Evolutionary conservation across 2,113 vertebrate species (phyloP).

Genomic region (Salvelinus alpinus): DNA sequence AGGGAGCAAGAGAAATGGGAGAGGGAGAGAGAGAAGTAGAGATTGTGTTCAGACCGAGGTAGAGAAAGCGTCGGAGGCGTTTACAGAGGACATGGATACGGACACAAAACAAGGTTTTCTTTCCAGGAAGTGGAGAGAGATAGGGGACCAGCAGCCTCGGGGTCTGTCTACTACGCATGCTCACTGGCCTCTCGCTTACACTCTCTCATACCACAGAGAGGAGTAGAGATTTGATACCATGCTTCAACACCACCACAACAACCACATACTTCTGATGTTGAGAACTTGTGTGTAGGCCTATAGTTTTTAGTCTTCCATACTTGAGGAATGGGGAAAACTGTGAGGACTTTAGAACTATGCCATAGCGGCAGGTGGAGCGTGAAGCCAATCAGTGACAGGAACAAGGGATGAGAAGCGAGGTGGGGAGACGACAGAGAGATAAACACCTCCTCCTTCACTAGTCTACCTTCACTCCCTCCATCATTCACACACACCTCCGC

Average conservation of each 20-base stretch:
- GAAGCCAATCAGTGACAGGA: conserved; percentile 58
- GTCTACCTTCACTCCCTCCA: not conserved
- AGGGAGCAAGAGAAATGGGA: conserved; percentile 1
- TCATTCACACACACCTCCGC: conserved; percentile 30
- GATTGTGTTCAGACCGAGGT: not conserved
- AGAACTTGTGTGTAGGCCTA: too few relatives aligned
- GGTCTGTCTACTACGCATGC: too few relatives aligned
- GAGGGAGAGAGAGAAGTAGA: not conserved
- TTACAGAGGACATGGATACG: not conserved
- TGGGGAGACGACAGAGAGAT: conserved; percentile 34
- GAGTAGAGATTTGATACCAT: too few relatives aligned
- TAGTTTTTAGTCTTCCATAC: too few relatives aligned
- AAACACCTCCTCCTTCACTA: conserved; percentile 41
- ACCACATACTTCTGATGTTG: too few relatives aligned
- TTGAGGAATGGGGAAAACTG: too few relatives aligned
- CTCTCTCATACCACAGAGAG: too few relatives aligned
- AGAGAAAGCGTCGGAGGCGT: not conserved
- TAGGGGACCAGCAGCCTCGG: not conserved
- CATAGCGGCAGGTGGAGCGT: conserved; percentile 47
- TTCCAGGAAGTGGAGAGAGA: not conserved
- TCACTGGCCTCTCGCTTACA: too few relatives aligned
- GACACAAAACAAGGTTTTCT: not conserved
- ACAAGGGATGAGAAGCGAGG: conserved; percentile 53
- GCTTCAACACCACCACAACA: too few relatives aligned
- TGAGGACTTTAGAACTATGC: not conserved